Percentiles rank a stretch among this genome's conserved stretches.
Conservation (phyloP, 1,140 invertebrate genomes). For the Habropoda laboriosa region DNA sequence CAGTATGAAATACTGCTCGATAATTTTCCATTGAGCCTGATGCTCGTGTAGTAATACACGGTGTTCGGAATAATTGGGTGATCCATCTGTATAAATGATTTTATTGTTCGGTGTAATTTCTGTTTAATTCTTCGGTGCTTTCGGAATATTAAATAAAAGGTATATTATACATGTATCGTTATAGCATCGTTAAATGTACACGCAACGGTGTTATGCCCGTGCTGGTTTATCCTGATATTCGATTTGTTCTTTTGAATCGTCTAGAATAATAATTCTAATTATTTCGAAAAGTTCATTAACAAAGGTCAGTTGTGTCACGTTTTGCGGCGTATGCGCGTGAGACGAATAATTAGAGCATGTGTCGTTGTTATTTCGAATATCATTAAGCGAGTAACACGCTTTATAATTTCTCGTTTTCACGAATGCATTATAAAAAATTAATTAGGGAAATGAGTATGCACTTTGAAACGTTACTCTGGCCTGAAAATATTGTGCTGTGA, state of each 20-base stretch:
- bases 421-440: not conserved
- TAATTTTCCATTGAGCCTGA: not conserved
- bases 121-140: too few species aligned
- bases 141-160: too few species aligned
- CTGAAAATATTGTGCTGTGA: not conserved
- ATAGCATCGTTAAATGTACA: too few species aligned
- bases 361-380: not conserved
- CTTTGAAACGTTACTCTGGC: not conserved
- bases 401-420: not conserved
- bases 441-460: not conserved
- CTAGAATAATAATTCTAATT: not conserved
- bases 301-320: not conserved
- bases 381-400: not conserved
- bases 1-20: not conserved
- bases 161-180: too few species aligned
- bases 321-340: not conserved
- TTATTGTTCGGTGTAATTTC: not conserved
- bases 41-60: too few species aligned
- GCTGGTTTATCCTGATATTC: too few species aligned
- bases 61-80: not conserved
- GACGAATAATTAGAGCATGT: not conserved
- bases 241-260: not conserved
- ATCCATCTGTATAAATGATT: not conserved
- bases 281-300: not conserved
- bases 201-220: too few species aligned